Conservation (phyloP, 2,797 vertebrate genomes). For the Acanthurus leucopareius region DNA sequence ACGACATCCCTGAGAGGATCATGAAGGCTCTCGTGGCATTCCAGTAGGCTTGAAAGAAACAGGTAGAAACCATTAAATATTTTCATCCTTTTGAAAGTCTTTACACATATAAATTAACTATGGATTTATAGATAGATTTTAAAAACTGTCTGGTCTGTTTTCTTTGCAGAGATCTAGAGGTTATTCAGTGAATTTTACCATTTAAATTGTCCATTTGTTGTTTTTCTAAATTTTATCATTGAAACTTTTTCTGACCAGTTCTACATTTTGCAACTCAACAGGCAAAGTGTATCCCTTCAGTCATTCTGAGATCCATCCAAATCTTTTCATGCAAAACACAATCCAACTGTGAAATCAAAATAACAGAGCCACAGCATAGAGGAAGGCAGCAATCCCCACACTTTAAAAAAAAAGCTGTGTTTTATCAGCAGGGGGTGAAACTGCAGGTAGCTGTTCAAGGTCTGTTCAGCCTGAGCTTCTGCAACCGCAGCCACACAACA, state of each 20-base stretch:
- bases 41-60: conserved; percentile 87
- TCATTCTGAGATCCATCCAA: no score
- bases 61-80: conserved; percentile 1
- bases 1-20: conserved; percentile 90
- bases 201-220: background rate
- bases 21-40: conserved; percentile 93
- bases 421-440: no score
- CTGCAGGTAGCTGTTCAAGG: no score
- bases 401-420: no score
- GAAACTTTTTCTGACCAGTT: background rate
- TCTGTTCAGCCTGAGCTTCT: background rate
- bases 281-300: no score
- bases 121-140: no score
- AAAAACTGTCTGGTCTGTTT: background rate
- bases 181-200: background rate
- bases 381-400: no score
- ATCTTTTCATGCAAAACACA: background rate
- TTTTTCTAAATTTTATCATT: background rate
- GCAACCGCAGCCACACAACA: background rate
- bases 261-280: background rate
- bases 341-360: background rate
- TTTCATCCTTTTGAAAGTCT: no score
- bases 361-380: background rate
- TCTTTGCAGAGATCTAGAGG: background rate
- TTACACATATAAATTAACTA: no score